Base-by-base conservation (phyloP, 35 echinoderm and acorn worm species). In the Lytechinus variegatus region DNA sequence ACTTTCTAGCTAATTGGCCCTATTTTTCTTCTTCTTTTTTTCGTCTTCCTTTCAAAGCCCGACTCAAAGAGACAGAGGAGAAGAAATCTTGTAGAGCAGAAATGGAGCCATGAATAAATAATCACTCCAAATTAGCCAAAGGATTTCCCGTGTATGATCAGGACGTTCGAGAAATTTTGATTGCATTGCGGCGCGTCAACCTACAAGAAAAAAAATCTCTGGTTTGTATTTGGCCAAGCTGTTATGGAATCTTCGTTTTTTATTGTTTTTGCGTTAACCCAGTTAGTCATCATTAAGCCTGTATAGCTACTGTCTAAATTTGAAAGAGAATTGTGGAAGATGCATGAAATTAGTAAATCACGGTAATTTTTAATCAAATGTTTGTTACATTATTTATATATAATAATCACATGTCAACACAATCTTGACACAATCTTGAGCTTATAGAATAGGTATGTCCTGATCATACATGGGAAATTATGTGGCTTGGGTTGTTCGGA, bases 61-160 rank as follows among this genome's bases (percentile, higher is more conserved):
- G 61, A 71, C 61, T 71, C 61, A 19, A 71, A 71, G 16, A 71
- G 61, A 71, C 61, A 71, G 61, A 71, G 61, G 61, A 71, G 61
- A 13, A 71, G 16, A 71, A 71, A 71, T 71, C 61, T 21, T 71
- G 61, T 71, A 71, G 14, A 71, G 14, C 61, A 89, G 52, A 89
- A 89, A 89, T 89, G 27, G 87, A 89, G 24, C 87, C 87, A 89
- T 89, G 87, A 89, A 89, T 89, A 89, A 89, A 19, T 89, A 53
- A 89, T 89, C 87, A 89, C 1, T 27, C 51, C 28, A 89, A 89
- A 89, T 89, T 89, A 89, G 87, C 52, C 28, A 89, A 89, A 89
- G 87, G 27, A 27, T 89, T 89, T 53, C 24, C 87, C 87, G 87
- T 89, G 87, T 89, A 13, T 10, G 87, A 89, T 6, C 10, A 29